phyloP scores from a whole-genome alignment of 2,797 vertebrate genomes.

The Sebastes iracundus region DNA sequence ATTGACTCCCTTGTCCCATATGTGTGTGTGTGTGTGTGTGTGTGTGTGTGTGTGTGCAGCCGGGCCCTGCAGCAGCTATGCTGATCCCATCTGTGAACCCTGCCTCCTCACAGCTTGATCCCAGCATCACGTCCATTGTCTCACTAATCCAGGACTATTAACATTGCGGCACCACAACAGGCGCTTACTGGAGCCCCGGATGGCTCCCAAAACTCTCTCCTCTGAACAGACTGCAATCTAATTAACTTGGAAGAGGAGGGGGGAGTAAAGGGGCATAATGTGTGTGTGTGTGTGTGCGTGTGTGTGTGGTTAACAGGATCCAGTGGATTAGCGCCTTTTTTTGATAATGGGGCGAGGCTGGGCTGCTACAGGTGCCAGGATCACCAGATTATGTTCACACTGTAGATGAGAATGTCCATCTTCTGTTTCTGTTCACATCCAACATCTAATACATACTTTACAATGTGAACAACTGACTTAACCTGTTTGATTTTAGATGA shows the following conservation, averaged over 20 bases:
- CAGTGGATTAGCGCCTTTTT: conserved; percentile 60
- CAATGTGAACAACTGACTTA: neutral
- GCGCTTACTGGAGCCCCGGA: conserved; percentile 31
- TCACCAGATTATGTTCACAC: neutral
- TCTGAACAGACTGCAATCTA: conserved; percentile 61
- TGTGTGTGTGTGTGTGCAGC: conserved; percentile 10
- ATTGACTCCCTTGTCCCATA: neutral
- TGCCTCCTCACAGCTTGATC: conserved; percentile 68
- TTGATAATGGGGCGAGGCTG: conserved; percentile 11
- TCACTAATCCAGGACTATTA: conserved; percentile 74
- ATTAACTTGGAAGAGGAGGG: conserved; percentile 45
- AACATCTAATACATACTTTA: neutral
- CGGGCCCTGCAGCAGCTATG: conserved; percentile 62
- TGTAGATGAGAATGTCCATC: neutral
- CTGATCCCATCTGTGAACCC: conserved; percentile 73
- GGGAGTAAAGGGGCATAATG: neutral
- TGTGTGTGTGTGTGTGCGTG: neutral
- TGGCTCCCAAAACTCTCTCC: conserved; percentile 59
- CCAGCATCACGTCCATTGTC: conserved; percentile 66
- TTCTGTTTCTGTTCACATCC: neutral
- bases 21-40: neutral
- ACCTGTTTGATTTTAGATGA: neutral
- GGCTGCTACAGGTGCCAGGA: conserved; percentile 43
- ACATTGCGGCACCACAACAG: conserved; percentile 60
- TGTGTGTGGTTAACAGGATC: conserved; percentile 56